Evolutionary conservation across 2,113 vertebrate genomes (phyloP).

Genomic region (Nothobranchius kuhntae): DNA sequence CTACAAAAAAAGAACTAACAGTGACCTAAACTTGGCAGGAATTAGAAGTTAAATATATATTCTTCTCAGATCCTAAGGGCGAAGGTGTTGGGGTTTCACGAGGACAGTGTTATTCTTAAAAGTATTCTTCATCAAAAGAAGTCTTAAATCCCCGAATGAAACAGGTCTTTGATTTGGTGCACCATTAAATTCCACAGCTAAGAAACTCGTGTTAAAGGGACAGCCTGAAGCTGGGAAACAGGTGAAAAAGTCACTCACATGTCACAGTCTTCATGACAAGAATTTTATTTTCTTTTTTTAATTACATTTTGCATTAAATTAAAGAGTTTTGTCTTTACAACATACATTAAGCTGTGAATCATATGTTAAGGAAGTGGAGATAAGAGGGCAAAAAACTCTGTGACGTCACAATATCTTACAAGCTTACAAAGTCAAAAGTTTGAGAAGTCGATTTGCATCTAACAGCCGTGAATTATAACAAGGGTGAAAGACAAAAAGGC

Average conservation of each 20-base stretch:
- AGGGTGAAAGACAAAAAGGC: conserved; percentile 94
- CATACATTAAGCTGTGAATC: conserved; percentile 93
- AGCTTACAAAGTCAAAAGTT: conserved; percentile 91
- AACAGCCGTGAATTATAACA: conserved; percentile 86
- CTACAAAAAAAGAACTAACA: background rate
- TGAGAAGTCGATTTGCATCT: conserved; percentile 80
- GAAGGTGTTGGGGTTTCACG: background rate
- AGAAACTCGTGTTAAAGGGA: conserved; percentile 14
- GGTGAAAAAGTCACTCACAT: conserved; percentile 55
- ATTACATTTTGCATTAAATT: conserved; percentile 86
- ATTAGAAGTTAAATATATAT: background rate
- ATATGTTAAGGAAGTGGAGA: conserved; percentile 90
- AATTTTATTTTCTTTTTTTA: conserved; percentile 87
- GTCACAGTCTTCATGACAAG: conserved; percentile 72
- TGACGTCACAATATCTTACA: conserved; percentile 98
- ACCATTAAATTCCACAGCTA: conserved; percentile 9
- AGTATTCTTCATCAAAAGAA: conserved; percentile 14
- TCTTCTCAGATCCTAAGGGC: background rate
- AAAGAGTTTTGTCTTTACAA: conserved; percentile 92
- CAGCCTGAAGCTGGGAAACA: conserved; percentile 21
- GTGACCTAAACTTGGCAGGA: background rate
- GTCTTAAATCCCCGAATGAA: conserved; percentile 13
- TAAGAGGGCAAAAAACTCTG: conserved; percentile 85
- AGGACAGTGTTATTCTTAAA: conserved; percentile 24
- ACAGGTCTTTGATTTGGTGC: conserved; percentile 10